Evolutionary conservation across 2,797 vertebrate genomes (phyloP), one percentile per base, ranked within the genome.

Genomic region (Mus spretus): DNA sequence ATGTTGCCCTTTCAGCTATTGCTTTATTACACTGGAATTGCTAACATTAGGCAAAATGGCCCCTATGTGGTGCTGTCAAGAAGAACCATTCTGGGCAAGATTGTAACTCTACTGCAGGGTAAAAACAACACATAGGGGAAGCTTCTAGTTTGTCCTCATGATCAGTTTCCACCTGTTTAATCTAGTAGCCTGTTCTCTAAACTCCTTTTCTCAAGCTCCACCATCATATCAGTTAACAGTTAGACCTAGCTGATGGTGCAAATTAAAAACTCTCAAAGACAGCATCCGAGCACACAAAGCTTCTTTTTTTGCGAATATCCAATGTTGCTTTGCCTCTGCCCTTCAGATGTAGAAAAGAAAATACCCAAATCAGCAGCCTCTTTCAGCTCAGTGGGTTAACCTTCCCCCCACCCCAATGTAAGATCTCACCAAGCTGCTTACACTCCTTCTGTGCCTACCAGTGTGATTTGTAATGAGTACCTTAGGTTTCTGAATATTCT

Each of bases 291-390:
- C 84, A 13, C 26, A 61, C 20, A 86, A 86, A 79, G 57, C 9
- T 85, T 85, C 85, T 95, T 24, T 59, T 90, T 92, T 94, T 72
- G 47, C 83, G n/a, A 65, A 20, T 80, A 89, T 40, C 26, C 19
- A 63, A 92, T 77, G 40, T 59, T 80, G 47, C 59, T 19, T 83
- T 83, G 75, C 50, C 65, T 91, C 75, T 91, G 61, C n/a, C 22
- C 55, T 89, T 84, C 82, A 44, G 12, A 70, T 24, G 40, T 78
- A 31, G 19, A 77, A 91, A 92, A 85, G 78, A 87, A 91, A 87
- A 90, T 19, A 85, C 1, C 34, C 12, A 34, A 19, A 31, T 90
- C 2, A 11, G 26, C 91, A 65, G 85, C 26, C 34, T 63, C 7
- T 79, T 34, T 80, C 24, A 53, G 2, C 15, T 55, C 61, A 47